A percentile compares a stretch with the other conserved stretches of the same genome.
These are phyloP conservation scores for Lysandra bellargus DNA, from an alignment of 2,888 invertebrate genomes.

Conservation along the genomic window DNA sequence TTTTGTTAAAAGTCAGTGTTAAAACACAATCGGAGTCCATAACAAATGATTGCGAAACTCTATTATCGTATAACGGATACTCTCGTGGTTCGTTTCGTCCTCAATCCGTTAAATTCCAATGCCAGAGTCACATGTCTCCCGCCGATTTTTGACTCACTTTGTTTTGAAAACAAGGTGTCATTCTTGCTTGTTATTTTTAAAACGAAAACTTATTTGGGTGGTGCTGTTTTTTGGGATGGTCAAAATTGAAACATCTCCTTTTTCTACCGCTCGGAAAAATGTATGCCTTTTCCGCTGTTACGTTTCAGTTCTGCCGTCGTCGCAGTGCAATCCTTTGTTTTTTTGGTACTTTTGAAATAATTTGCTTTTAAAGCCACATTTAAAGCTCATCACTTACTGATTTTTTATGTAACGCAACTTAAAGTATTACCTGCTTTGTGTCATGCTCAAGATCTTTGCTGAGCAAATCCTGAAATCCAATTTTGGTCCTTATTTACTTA, in stretches of 20 bases:
- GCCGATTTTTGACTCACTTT: not conserved
- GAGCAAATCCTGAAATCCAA: not conserved
- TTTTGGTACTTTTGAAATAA: too few species aligned
- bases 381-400: too few species aligned
- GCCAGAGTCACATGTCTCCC: constrained; percentile 28
- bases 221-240: too few species aligned
- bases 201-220: too few species aligned
- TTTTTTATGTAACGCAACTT: not conserved
- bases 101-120: constrained; percentile 51
- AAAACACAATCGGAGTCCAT: constrained; percentile 50
- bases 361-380: too few species aligned
- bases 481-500: not conserved
- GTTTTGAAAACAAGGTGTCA: not conserved
- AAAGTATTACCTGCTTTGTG: not conserved
- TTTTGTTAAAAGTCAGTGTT: constrained; percentile 27
- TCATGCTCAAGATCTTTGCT: not conserved
- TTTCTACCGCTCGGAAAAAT: too few species aligned
- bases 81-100: constrained; percentile 56
- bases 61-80: constrained; percentile 57
- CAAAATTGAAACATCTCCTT: too few species aligned
- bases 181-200: not conserved
- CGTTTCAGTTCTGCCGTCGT: too few species aligned
- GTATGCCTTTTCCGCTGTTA: too few species aligned
- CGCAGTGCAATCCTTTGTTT: too few species aligned
- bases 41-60: constrained; percentile 54